These are phyloP conservation scores for Phymatocera aterrima DNA, from an alignment of 2,888 invertebrate species.

Conservation along the genomic window DNA sequence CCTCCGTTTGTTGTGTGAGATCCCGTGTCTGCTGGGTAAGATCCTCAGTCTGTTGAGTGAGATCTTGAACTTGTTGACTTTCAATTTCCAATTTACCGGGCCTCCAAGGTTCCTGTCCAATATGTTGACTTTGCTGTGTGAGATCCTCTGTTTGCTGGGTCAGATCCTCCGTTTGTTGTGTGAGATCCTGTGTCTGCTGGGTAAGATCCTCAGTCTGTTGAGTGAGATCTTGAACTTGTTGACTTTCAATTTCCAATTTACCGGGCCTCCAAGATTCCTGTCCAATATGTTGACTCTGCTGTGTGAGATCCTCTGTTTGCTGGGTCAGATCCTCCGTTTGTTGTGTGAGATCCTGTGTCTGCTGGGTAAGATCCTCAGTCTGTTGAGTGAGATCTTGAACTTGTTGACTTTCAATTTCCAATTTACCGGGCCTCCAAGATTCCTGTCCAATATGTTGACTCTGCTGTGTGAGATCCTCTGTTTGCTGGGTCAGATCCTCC, in stretches of 20 bases:
- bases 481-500: constrained; percentile 38
- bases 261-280: constrained; percentile 23
- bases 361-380: constrained; percentile 17
- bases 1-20: constrained; percentile 56
- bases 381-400: constrained; percentile 37
- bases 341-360: constrained; percentile 48
- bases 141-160: constrained; percentile 53
- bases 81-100: constrained; percentile 28
- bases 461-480: background rate
- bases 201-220: constrained; percentile 10
- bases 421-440: constrained; percentile 15
- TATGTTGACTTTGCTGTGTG: constrained; percentile 55
- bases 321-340: constrained; percentile 53
- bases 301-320: constrained; percentile 45
- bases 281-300: constrained; percentile 28
- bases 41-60: constrained; percentile 61
- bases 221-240: constrained; percentile 37
- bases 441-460: constrained; percentile 14
- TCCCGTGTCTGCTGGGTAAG: constrained; percentile 57
- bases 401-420: constrained; percentile 31
- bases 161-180: constrained; percentile 51
- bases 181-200: constrained; percentile 42
- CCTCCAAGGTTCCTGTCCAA: constrained; percentile 52
- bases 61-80: constrained; percentile 38
- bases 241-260: constrained; percentile 29